Conservation (phyloP, 2,888 invertebrate species). For the Drosophila tripunctata region DNA sequence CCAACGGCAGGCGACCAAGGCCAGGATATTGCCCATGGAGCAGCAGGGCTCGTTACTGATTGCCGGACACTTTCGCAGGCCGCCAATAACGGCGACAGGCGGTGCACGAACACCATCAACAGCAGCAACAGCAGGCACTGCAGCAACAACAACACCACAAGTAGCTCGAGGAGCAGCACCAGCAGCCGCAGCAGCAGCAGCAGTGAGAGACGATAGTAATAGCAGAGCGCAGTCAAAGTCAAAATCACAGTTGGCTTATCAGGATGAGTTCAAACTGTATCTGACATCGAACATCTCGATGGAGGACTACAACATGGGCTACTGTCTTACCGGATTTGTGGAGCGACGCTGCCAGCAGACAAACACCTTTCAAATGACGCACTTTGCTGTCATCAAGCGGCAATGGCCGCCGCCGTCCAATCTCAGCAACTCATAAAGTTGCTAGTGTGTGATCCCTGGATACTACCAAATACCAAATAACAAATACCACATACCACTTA, state of each 20-base stretch:
- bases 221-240: conserved; percentile 40
- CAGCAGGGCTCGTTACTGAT: conserved; percentile 90
- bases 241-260: conserved; percentile 55
- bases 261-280: conserved; percentile 90
- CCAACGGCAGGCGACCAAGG: conserved; percentile 87
- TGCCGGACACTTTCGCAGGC: conserved; percentile 86
- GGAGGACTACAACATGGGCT: conserved; percentile 95
- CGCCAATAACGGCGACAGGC: conserved; percentile 42
- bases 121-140: conserved; percentile 12
- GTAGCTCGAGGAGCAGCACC: conserved; percentile 10
- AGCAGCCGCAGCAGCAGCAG: conserved; percentile 12
- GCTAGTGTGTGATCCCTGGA: conserved; percentile 35
- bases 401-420: conserved; percentile 85
- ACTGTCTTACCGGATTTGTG: conserved; percentile 94
- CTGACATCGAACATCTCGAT: conserved; percentile 93
- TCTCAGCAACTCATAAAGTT: conserved; percentile 57
- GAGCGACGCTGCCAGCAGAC: conserved; percentile 91
- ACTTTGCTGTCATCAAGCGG: conserved; percentile 93
- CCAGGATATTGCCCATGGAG: conserved; percentile 91
- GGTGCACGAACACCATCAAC: conserved; percentile 23
- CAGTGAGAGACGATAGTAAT: conserved; percentile 4
- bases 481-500: conserved; percentile 7
- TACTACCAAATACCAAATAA: conserved; percentile 7
- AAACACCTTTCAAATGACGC: conserved; percentile 92
- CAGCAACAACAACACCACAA: conserved; percentile 36